Conservation (phyloP, 1,140 invertebrate genomes). For the Caenorhabditis tropicalis region DNA sequence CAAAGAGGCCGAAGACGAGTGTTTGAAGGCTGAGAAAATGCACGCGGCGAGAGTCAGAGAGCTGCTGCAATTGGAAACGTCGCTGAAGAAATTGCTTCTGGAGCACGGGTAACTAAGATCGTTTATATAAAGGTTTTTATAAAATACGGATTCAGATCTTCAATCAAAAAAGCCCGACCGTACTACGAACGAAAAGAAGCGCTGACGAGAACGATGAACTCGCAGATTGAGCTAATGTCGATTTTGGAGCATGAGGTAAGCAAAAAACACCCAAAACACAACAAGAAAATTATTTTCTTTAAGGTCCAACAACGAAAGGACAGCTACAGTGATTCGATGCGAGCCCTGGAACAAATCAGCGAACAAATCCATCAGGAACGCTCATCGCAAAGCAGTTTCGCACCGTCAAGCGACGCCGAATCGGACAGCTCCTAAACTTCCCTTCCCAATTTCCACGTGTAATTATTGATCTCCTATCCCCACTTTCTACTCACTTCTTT, state of each 20-base stretch:
- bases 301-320: constrained; percentile 15
- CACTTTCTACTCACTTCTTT: background rate
- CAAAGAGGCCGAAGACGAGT: background rate
- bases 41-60: background rate
- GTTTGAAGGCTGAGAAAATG: constrained; percentile 1
- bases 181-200: constrained; percentile 34
- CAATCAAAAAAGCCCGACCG: constrained; percentile 14
- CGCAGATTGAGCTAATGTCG: constrained; percentile 20
- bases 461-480: background rate
- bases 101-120: constrained; percentile 21
- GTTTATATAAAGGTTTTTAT: too few relatives aligned
- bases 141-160: background rate
- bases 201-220: constrained; percentile 19
- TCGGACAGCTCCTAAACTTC: background rate
- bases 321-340: constrained; percentile 35
- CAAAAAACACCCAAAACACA: too few relatives aligned
- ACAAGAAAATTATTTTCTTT: background rate
- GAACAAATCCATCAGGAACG: constrained; percentile 30
- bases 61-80: background rate
- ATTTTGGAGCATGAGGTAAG: background rate
- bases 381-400: background rate
- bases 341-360: constrained; percentile 1
- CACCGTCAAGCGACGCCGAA: background rate
- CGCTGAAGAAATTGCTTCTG: background rate
- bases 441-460: background rate